Evolutionary conservation across 1,140 invertebrate species (phyloP), one percentile per base, ranked within the genome.

Genomic region (Drosophila punjabiensis): DNA sequence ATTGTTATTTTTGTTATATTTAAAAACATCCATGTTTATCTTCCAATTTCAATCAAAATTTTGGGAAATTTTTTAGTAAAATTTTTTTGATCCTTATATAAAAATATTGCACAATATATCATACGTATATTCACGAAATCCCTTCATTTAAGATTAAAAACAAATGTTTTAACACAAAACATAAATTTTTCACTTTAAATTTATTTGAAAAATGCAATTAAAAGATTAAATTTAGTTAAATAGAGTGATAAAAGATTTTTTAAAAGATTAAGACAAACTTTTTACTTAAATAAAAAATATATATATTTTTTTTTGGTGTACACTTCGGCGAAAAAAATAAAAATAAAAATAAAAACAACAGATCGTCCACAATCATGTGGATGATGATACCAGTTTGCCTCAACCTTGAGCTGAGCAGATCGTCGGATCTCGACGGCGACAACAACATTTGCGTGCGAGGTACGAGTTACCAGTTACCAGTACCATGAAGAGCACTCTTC

Each of bases 381-480:
- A 33, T 60, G 76, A 73, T 74, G 84, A 88, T 88, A 87, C 83
- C 81, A 89, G 85, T 89, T 89, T 89, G 86, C 85, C 85, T 89
- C 86, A 89, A 89, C 85, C 85, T 89, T 89, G 85, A 78, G 78
- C 62, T 28, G 55, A 74, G 67, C 55, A 39, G 55, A 58, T 58
- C 55, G n/a, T 58, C 55, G 35, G 20, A 58, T 39, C 55, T 39
- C 55, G 55, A 39, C 55, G 55, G 35, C 82, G 65, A 65, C 83
- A 79, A 83, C 80, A 80, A 88, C 84, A 87, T 78, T 82, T 81
- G 82, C 84, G 85, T 88, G 83, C 77, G 76, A 68, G 67, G 71
- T 68, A 71, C 68, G 30, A 71, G 68, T 56, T 69, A 41, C 68
- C 64, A 71, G 68, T 69, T 56, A 50, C 79, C 71, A 67, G 61